Evolutionary conservation across 1,140 invertebrate genomes (phyloP), one percentile per base, ranked within the genome.

Genomic region (Drosophila lacertosa): DNA sequence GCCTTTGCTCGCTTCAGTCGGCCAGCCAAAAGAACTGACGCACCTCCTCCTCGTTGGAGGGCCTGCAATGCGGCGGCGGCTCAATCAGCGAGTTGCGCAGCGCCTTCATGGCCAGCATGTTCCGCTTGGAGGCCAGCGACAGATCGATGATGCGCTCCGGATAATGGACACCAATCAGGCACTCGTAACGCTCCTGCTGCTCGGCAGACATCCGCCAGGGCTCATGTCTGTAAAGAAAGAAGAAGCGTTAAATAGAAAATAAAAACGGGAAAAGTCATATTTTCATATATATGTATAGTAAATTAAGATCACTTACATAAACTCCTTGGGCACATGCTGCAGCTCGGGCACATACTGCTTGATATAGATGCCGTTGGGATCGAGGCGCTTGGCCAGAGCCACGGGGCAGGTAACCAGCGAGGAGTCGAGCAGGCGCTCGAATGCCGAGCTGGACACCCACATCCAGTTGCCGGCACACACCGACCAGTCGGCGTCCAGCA

Each of bases 401-500:
- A 95, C 94, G 0, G 95, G 95, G 11, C 90, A 91, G 39, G 94
- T 94, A 86, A 95, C 95, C 73, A 93, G 86, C 66, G 94, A 91
- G 60, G 94, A 93, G 90, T 95, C 94, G 81, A 95, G 89, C 13
- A 94, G 78, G 4, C 93, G 92, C 64, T 95, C 94, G 91, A 96
- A 96, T 5, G 95, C 95, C 24, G 94, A 95, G 20, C 94, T 94
- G 4, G 95, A 95, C 3, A 96, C 94, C 95, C 95, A 96, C 94
- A 96, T 95, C 95, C 95, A 96, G 91, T 96, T 96, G 22, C 95
- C 95, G 15, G 95, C 94, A 90, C 94, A 95, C 1, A 96, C 94
- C 3, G 95, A 95, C 94, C 94, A 95, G 90, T 95, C 94, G 62
- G 95, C 95, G 88, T 96, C 95, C 0, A 96, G 90, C 42, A 96